These are phyloP conservation scores for Nothoprocta perdicaria DNA, from an alignment of 2,113 vertebrate genomes.

Conservation along the genomic window DNA sequence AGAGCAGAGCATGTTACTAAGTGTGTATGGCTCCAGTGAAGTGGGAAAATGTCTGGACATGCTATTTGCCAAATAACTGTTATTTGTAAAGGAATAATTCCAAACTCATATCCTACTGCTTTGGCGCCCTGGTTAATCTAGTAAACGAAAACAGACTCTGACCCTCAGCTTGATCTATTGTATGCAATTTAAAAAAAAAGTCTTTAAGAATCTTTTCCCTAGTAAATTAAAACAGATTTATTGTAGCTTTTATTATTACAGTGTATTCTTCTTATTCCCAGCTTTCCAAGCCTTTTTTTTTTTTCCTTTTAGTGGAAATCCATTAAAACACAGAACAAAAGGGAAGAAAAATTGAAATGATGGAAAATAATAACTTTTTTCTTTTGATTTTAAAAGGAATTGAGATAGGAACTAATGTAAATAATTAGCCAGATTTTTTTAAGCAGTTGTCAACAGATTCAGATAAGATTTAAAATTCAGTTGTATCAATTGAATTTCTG, in stretches of 20 bases:
- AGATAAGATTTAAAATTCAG: not conserved
- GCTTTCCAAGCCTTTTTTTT: not conserved
- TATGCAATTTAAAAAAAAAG: not conserved
- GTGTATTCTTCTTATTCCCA: not conserved
- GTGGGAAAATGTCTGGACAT: slow-evolving; percentile 56
- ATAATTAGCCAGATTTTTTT: too few species aligned
- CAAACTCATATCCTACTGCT: slow-evolving; percentile 59
- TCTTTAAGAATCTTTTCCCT: not conserved
- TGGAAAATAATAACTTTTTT: not conserved
- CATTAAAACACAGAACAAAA: fast-evolving
- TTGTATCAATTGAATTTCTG: not conserved
- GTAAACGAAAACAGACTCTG: slow-evolving; percentile 40
- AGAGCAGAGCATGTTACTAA: slow-evolving; percentile 32
- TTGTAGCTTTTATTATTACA: not conserved
- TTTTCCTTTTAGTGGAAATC: not conserved
- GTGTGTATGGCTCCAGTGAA: slow-evolving; percentile 61
- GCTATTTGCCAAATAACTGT: slow-evolving; percentile 38
- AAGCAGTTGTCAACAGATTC: not conserved
- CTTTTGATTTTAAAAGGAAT: not conserved
- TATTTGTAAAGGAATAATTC: slow-evolving; percentile 57
- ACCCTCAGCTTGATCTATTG: slow-evolving; percentile 4
- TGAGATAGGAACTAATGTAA: too few species aligned
- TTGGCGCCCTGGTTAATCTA: slow-evolving; percentile 12
- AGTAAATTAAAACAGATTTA: not conserved
- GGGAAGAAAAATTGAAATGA: not conserved